Evolutionary conservation across 2,113 vertebrate species (phyloP).

Genomic region (Phycodurus eques): DNA sequence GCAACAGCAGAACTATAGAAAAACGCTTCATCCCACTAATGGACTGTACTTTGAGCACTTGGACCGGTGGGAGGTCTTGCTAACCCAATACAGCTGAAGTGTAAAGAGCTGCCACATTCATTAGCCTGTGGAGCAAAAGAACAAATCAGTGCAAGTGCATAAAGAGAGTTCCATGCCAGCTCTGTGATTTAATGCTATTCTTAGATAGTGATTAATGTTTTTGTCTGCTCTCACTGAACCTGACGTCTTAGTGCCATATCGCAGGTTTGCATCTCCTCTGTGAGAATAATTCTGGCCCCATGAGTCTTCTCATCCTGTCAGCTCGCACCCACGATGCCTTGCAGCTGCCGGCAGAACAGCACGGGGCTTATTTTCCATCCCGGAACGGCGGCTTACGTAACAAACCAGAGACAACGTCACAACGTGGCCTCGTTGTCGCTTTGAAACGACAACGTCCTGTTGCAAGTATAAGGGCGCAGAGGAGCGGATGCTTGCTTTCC

Average conservation of each 20-base stretch:
- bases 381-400: conserved; percentile 62
- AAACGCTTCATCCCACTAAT: no score
- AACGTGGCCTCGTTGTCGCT: conserved; percentile 25
- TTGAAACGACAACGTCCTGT: conserved; percentile 8
- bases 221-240: conserved; percentile 12
- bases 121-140: conserved; percentile 32
- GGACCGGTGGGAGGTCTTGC: background rate
- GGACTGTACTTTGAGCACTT: no score
- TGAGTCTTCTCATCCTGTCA: conserved; percentile 46
- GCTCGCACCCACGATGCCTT: conserved; percentile 24
- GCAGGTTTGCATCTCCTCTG: conserved; percentile 22
- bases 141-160: background rate
- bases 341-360: conserved; percentile 29
- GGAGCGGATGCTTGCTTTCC: conserved; percentile 8
- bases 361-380: conserved; percentile 51
- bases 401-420: conserved; percentile 27
- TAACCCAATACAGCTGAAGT: background rate
- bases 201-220: conserved; percentile 18
- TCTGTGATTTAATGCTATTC: conserved; percentile 16
- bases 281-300: conserved; percentile 18
- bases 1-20: no score
- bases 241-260: background rate
- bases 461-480: background rate
- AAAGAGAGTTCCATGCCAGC: background rate
- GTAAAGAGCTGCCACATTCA: conserved; percentile 43